Evolutionary conservation across 1,140 invertebrate species (phyloP), one percentile per base, ranked within the genome.

Genomic region (Zophobas morio): DNA sequence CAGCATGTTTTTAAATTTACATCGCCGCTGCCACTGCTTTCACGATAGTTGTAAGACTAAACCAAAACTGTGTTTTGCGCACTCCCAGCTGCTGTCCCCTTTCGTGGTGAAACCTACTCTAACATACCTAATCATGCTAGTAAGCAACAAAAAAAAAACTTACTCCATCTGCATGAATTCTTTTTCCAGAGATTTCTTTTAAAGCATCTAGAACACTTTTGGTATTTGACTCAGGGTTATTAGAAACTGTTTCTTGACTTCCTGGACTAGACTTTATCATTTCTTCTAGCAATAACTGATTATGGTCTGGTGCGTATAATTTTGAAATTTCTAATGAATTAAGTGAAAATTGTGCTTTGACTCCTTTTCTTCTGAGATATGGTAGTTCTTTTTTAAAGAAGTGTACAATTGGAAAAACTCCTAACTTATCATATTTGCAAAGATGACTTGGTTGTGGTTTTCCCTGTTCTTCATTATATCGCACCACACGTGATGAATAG

Each of bases 161-260:
- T 86, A 88, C 88, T 54, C 85, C 80, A 72, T 60, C 84, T 51
- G 83, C 84, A 75, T 88, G 87, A 3, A 88, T 88, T 20, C 88
- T 84, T 82, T 88, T 88, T n/a, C 87, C 81, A 0, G 88, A 88
- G 40, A 88, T 88, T 79, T 88, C 88, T 77, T 88, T 88, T 0
- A 88, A 81, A 37, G 87, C 88, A 76, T 88, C 88, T 20, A 88
- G 79, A 39, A 88, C 87, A 79, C 87, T 88, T 47, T 86, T 84
- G 3, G 88, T 88, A 20, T 85, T 86, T 33, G 84, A 34, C 47
- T 53, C 72, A 63, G 4, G 70, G 6, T 74, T 74, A 75, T 40
- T 47, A 51, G 33, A 20, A 66, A 4, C 42, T 2, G 36, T 40
- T 8, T 39, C 66, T 51, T 75, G 51, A 60, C 54, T 80, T 51